Conservation (phyloP, 2,113 vertebrate genomes). For the Benitochromis conjunctus region DNA sequence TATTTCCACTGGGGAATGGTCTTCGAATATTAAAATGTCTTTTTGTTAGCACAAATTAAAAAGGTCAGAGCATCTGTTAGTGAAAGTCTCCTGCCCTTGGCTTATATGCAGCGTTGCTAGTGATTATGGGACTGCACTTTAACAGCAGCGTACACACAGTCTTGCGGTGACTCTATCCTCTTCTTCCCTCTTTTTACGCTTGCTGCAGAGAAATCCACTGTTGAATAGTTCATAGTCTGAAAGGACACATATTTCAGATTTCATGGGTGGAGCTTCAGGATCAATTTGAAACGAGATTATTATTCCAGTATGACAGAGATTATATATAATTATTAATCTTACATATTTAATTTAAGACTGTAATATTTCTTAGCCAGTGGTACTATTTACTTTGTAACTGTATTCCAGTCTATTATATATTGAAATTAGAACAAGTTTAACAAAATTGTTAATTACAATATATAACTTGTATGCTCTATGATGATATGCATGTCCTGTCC, state of each 20-base stretch:
- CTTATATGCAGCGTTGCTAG: neutral
- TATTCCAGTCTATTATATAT: neutral
- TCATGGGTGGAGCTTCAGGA: neutral
- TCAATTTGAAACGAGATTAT: rapidly evolving
- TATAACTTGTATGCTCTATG: neutral
- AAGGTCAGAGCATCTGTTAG: neutral
- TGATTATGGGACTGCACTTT: neutral
- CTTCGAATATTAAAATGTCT: rapidly evolving
- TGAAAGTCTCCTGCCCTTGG: neutral
- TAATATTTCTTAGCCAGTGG: rapidly evolving
- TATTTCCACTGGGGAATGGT: rapidly evolving
- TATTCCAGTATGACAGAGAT: no score
- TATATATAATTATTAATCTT: neutral
- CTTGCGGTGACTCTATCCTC: neutral
- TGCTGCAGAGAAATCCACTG: neutral
- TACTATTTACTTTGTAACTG: neutral
- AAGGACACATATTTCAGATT: neutral
- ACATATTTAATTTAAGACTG: neutral
- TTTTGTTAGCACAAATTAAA: neutral
- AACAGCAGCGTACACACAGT: neutral
- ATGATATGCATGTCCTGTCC: neutral
- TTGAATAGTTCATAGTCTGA: neutral
- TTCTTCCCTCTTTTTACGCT: neutral
- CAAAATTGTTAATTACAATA: rapidly evolving
- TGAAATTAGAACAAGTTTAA: neutral